Evolutionary conservation across 1,140 invertebrate species (phyloP).

Genomic region (Heliconius congener): DNA sequence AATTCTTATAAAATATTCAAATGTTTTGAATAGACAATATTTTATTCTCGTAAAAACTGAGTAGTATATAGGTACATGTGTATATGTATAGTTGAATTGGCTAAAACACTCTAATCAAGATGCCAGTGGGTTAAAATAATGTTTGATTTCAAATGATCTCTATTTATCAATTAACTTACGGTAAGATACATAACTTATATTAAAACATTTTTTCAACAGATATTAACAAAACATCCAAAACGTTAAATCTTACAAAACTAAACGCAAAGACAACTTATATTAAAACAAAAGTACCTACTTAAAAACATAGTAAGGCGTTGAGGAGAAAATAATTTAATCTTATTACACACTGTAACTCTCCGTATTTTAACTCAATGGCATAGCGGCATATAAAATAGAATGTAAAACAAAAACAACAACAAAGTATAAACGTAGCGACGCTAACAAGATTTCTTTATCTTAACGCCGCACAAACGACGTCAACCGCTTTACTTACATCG

Average conservation of each 20-base stretch:
- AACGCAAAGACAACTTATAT: not conserved
- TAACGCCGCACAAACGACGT: constrained; percentile 19
- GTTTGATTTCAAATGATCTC: no score
- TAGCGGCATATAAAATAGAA: not conserved
- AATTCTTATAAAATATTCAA: no score
- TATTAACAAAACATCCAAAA: no score
- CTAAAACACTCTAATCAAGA: no score
- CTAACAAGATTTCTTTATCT: constrained; percentile 30
- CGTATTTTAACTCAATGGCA: not conserved
- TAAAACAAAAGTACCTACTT: not conserved
- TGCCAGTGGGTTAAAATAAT: no score
- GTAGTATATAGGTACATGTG: no score
- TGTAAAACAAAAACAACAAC: not conserved
- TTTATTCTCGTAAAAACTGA: no score
- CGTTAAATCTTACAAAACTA: not conserved
- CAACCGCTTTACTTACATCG: constrained; percentile 13
- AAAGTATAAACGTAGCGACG: constrained; percentile 3
- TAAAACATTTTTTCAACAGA: no score
- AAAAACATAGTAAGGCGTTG: not conserved
- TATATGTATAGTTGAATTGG: no score
- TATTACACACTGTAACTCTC: not conserved
- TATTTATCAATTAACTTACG: no score
- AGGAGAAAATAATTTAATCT: not conserved
- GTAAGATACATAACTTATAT: no score
- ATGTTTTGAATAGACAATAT: no score